Evolutionary conservation across 2,888 invertebrate genomes (phyloP).

Genomic region (Volucella bombylans): DNA sequence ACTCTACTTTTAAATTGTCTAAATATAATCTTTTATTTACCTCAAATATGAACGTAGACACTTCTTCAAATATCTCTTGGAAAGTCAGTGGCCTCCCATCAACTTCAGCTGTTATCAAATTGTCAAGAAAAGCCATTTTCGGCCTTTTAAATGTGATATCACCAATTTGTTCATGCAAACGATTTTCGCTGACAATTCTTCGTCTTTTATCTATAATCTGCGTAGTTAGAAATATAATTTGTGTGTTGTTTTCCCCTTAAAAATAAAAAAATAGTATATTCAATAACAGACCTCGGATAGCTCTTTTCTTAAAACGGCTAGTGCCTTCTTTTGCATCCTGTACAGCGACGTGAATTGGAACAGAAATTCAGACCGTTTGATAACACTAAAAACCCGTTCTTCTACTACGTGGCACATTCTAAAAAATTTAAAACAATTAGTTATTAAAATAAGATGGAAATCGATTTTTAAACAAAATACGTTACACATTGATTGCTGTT

Average conservation of each 20-base stretch:
- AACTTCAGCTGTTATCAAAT: conserved; percentile 77
- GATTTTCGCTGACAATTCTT: conserved; percentile 10
- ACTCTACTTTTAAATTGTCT: no score
- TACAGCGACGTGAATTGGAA: conserved; percentile 77
- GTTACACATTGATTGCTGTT: conserved; percentile 5
- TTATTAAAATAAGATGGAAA: no score
- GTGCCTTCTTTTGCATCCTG: conserved; percentile 76
- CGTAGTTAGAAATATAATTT: conserved; percentile 14
- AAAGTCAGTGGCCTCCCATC: conserved; percentile 77
- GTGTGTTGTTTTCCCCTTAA: background rate
- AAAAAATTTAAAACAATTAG: background rate
- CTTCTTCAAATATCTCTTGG: conserved; percentile 80
- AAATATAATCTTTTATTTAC: conserved; percentile 44
- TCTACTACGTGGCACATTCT: conserved; percentile 78
- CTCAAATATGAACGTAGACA: conserved; percentile 81
- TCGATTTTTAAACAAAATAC: no score
- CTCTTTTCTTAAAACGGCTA: conserved; percentile 79
- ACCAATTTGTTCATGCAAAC: background rate
- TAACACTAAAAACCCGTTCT: conserved; percentile 78
- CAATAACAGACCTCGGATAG: conserved; percentile 30
- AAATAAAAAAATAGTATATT: background rate
- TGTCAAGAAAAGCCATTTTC: conserved; percentile 31
- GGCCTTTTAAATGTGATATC: background rate
- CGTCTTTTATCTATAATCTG: conserved; percentile 76
- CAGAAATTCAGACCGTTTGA: conserved; percentile 78